Conservation (phyloP, 2,113 vertebrate species). For the Thomomys bottae region DNA sequence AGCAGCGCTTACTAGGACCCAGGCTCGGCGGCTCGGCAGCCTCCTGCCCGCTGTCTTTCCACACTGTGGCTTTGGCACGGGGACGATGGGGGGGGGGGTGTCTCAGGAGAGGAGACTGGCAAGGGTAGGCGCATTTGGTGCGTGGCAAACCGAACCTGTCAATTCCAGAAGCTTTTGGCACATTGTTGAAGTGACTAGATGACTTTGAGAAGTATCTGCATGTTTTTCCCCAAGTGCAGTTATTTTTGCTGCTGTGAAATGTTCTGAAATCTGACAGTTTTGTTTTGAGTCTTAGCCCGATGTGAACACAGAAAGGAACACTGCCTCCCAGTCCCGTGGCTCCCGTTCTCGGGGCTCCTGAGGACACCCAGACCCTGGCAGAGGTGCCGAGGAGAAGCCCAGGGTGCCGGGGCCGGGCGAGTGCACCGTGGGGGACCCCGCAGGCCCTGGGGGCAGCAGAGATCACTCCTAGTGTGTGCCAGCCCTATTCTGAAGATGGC, state of each 20-base stretch:
- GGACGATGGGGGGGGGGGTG: no score
- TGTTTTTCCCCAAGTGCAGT: constrained; percentile 82
- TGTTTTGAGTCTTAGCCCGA: constrained; percentile 82
- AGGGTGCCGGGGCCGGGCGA: not conserved
- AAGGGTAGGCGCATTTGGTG: constrained; percentile 73
- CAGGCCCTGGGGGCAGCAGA: not conserved
- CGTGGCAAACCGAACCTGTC: constrained; percentile 77
- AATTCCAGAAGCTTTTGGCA: constrained; percentile 78
- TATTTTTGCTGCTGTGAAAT: constrained; percentile 84
- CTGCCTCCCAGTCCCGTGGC: constrained; percentile 76
- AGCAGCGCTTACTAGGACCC: not conserved
- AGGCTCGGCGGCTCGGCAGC: not conserved
- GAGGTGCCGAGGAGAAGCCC: constrained; percentile 53
- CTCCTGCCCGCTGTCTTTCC: rapidly evolving
- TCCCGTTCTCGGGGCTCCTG: constrained; percentile 69
- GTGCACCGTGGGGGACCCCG: rapidly evolving
- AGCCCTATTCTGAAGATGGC: not conserved
- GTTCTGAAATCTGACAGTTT: constrained; percentile 84
- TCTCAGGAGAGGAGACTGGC: constrained; percentile 41
- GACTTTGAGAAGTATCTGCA: constrained; percentile 78
- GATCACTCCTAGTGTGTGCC: no score
- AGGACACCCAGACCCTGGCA: constrained; percentile 73
- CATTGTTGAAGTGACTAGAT: constrained; percentile 70
- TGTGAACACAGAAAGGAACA: constrained; percentile 80
- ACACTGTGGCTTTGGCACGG: not conserved